phyloP scores from a whole-genome alignment of 2,888 invertebrate genomes.

The Chaitophorus viminalis region DNA sequence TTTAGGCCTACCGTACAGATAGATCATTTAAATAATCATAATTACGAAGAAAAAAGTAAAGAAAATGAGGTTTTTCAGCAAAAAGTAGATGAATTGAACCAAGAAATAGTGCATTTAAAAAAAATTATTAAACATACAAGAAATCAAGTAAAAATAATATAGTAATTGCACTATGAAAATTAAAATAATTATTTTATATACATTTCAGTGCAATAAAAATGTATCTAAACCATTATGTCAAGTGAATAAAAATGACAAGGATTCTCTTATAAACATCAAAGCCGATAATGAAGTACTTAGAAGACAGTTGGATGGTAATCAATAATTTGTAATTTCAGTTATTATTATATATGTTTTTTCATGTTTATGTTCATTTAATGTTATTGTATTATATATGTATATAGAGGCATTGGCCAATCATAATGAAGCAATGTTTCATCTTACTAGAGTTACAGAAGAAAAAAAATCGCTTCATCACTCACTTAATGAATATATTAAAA shows the following conservation, averaged over 20 bases:
- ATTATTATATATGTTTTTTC: neutral
- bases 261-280: constrained; percentile 18
- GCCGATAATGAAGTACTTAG: constrained; percentile 56
- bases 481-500: constrained; percentile 44
- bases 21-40: neutral
- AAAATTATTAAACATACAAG: constrained; percentile 24
- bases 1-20: constrained; percentile 43
- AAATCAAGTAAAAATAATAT: constrained; percentile 25
- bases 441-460: constrained; percentile 57
- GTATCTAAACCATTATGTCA: neutral
- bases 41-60: neutral
- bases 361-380: neutral
- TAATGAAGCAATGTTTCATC: constrained; percentile 53
- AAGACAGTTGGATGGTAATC: constrained; percentile 53
- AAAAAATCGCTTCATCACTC: constrained; percentile 57
- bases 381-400: neutral
- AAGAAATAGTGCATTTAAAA: constrained; percentile 36
- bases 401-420: constrained; percentile 47
- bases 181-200: neutral
- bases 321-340: neutral
- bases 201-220: constrained; percentile 1
- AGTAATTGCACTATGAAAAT: neutral
- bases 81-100: neutral
- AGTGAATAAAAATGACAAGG: neutral
- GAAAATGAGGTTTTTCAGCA: constrained; percentile 36